These are phyloP conservation scores for Hyperoplus lanceolatus DNA, from an alignment of 2,797 vertebrate species.

Conservation along the genomic window DNA sequence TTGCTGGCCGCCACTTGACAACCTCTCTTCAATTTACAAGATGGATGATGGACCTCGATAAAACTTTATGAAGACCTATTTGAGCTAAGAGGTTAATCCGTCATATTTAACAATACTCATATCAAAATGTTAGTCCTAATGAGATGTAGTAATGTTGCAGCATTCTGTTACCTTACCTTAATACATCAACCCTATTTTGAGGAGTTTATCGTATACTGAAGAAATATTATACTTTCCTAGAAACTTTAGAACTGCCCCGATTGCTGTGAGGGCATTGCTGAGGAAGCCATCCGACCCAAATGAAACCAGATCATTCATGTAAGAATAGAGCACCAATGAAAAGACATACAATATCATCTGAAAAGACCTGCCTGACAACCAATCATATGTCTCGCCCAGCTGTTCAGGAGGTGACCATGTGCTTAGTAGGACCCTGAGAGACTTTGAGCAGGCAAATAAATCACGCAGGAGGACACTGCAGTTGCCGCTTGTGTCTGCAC, in stretches of 20 bases:
- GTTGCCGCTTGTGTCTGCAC: slow-evolving; percentile 69
- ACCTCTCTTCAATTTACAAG: slow-evolving; percentile 43
- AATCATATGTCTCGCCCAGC: slow-evolving; percentile 79
- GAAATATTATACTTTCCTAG: slow-evolving; percentile 25
- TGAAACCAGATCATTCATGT: slow-evolving; percentile 73
- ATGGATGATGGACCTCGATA: slow-evolving; percentile 32
- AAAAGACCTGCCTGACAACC: slow-evolving; percentile 57
- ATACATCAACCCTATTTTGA: background rate
- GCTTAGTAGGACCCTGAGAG: slow-evolving; percentile 62
- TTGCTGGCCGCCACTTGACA: slow-evolving; percentile 50
- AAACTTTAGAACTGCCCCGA: slow-evolving; percentile 20
- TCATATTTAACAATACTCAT: slow-evolving; percentile 2
- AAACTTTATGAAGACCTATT: slow-evolving; percentile 23
- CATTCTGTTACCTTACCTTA: background rate
- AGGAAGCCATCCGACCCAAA: slow-evolving; percentile 51
- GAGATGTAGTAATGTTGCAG: background rate
- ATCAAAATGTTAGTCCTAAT: background rate
- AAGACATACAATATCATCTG: slow-evolving; percentile 66
- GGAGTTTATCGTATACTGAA: slow-evolving; percentile 2
- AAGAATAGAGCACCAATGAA: slow-evolving; percentile 75
- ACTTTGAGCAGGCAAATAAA: slow-evolving; percentile 68
- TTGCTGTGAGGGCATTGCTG: slow-evolving; percentile 28
- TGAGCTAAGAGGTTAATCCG: background rate
- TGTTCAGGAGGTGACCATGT: slow-evolving; percentile 79
- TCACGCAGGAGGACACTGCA: slow-evolving; percentile 70